phyloP scores from a whole-genome alignment of 2,888 invertebrate species.

The Nomada goodeniana region DNA sequence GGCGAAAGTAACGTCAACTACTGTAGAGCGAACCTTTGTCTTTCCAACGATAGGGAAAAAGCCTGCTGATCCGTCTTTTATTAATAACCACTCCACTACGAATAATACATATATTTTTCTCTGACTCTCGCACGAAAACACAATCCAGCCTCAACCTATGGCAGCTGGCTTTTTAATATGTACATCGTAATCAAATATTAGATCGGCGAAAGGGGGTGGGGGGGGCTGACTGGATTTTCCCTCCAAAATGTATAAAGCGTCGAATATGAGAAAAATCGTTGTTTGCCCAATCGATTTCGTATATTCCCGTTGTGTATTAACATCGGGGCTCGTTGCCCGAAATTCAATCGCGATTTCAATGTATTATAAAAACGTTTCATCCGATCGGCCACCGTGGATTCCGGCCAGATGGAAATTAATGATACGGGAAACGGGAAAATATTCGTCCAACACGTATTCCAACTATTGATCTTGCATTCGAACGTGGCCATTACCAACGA shows the following conservation, averaged over 20 bases:
- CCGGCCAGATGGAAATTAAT: slow-evolving; percentile 23
- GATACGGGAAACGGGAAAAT: slow-evolving; percentile 21
- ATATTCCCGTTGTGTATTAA: slow-evolving; percentile 18
- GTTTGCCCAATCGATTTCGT: slow-evolving; percentile 38
- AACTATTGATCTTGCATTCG: slow-evolving; percentile 13
- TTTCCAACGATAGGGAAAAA: not conserved
- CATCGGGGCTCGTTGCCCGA: slow-evolving; percentile 17
- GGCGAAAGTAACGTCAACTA: too few species aligned
- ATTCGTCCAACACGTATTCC: slow-evolving; percentile 13
- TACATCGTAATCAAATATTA: slow-evolving; percentile 45
- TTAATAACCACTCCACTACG: too few species aligned
- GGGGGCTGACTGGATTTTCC: slow-evolving; percentile 7
- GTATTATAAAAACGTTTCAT: slow-evolving; percentile 44
- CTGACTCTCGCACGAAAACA: slow-evolving; percentile 3
- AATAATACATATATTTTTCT: slow-evolving; percentile 11
- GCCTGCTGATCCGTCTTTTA: too few species aligned
- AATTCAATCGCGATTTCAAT: slow-evolving; percentile 33
- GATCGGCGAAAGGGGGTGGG: not conserved
- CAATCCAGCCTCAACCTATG: not conserved
- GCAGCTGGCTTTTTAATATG: slow-evolving; percentile 10
- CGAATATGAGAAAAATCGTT: slow-evolving; percentile 36
- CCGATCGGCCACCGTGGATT: not conserved
- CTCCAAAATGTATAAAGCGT: not conserved
- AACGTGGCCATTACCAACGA: not conserved
- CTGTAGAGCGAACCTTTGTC: not conserved